phyloP scores from a whole-genome alignment of 1,140 invertebrate species.

The Drosophila subpulchrella region DNA sequence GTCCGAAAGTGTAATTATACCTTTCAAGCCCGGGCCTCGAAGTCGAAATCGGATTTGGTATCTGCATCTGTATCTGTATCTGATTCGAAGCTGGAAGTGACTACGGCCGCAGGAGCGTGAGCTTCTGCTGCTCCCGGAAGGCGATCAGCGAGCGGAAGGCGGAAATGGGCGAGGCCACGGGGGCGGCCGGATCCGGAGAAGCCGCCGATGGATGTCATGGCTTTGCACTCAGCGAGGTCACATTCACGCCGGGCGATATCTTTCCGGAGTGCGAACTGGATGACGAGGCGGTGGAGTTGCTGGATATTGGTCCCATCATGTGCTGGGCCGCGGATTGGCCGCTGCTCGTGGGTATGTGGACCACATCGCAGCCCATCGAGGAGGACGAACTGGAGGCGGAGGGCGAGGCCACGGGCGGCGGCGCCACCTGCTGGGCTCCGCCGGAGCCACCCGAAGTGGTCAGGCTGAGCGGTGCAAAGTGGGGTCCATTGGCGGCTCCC shows the following conservation, averaged over 20 bases:
- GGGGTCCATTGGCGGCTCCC: constrained; percentile 68
- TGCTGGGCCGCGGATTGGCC: constrained; percentile 74
- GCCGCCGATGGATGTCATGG: constrained; percentile 79
- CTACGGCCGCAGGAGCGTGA: constrained; percentile 67
- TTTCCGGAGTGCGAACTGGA: constrained; percentile 80
- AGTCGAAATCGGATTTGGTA: constrained; percentile 9
- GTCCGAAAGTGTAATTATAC: constrained; percentile 79
- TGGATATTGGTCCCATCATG: constrained; percentile 78
- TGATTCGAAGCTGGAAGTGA: constrained; percentile 15
- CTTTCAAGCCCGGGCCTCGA: constrained; percentile 47
- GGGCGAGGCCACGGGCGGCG: constrained; percentile 86
- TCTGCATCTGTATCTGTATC: constrained; percentile 3
- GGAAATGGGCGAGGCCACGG: constrained; percentile 72
- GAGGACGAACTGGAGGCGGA: constrained; percentile 87
- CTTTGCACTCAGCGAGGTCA: constrained; percentile 75
- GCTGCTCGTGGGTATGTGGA: constrained; percentile 76
- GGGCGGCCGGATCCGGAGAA: constrained; percentile 60
- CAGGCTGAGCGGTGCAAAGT: constrained; percentile 80
- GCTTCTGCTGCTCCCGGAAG: constrained; percentile 79
- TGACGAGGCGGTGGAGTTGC: constrained; percentile 79
- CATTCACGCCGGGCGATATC: constrained; percentile 79
- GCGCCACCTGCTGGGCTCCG: constrained; percentile 54
- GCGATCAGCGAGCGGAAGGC: constrained; percentile 81
- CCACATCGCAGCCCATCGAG: constrained; percentile 83
- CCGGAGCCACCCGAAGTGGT: constrained; percentile 57